Evolutionary conservation across 2,888 invertebrate genomes (phyloP), one percentile per base, ranked within the genome.

Genomic region (Ctenicera cuprea): DNA sequence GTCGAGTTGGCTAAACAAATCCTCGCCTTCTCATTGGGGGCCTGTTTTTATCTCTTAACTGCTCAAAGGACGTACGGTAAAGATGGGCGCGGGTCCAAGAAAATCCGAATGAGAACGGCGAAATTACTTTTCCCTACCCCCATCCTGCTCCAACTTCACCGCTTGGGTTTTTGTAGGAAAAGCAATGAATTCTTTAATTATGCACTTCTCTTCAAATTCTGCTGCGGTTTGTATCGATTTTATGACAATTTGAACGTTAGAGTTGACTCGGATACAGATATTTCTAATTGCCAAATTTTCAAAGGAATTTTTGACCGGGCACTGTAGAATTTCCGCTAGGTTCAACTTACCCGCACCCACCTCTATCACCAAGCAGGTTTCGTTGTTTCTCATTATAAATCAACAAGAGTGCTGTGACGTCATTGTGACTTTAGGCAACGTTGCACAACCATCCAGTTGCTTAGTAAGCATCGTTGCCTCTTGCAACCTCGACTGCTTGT

Each of bases 351-450:
- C 62, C 63, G 70, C 62, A 33, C 70, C 63, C 70, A 52, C 50
- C 70, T 63, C 33, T 52, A 70, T 30, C 52, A 12, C 18, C 30
- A 79, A 80, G 81, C 84, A 85, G 84, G 84, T 85, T 85, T 83
- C 82, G 82, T 83, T 85, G 84, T 86, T 86, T 85, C 86, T 85
- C 85, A 84, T 86, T 86, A 85, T 86, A 86, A 86, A 86, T 86
- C 86, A 86, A 85, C 85, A 85, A 83, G 85, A 85, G 84, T 82
- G 82, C 77, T 75, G 79, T 85, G 86, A 86, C 86, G 86, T 86
- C 85, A 86, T 77, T 75, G 77, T 65, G 74, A 76, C 70, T 77
- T 76, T 61, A 74, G 85, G 85, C 86, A 85, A 85, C 85, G 81
- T 75, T 80, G 85, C 81, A 78, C 82, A 82, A 77, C 80, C 73